Evolutionary conservation across 2,888 invertebrate genomes (phyloP).

Genomic region (Cristatella mucedo): DNA sequence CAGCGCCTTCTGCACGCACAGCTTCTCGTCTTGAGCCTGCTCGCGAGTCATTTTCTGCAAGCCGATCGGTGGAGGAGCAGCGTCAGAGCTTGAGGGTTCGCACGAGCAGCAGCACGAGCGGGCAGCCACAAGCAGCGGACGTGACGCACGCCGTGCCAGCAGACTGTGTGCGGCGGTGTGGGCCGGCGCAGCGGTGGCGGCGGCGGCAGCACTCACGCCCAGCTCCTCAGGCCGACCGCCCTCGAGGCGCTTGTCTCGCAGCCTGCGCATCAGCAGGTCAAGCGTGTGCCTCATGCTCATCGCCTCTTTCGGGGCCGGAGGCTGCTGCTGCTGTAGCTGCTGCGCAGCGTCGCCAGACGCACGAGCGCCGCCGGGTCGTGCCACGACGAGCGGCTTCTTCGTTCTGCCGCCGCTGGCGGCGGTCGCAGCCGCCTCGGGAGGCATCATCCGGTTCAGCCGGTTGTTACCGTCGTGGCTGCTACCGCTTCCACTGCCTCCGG

Average conservation of each 20-base stretch:
- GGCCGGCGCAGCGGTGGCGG: no score
- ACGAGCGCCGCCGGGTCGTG: neutral
- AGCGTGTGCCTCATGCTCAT: conserved; percentile 31
- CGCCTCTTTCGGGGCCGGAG: no score
- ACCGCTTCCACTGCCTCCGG: no score
- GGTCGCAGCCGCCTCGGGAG: no score
- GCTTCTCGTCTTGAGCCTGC: conserved; percentile 73
- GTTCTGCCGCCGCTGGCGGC: conserved; percentile 2
- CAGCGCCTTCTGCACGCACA: conserved; percentile 71
- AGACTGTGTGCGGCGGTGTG: no score
- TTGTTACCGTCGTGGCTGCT: conserved; percentile 1
- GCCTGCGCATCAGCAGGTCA: conserved; percentile 28
- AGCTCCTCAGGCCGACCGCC: conserved; percentile 48
- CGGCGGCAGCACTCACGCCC: conserved; percentile 44
- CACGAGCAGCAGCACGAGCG: no score
- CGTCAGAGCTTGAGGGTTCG: no score
- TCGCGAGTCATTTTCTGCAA: conserved; percentile 51
- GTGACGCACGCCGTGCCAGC: no score
- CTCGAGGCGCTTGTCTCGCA: conserved; percentile 49
- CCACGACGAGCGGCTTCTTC: neutral
- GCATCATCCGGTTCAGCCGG: neutral
- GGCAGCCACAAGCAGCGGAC: no score
- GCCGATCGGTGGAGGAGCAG: no score
- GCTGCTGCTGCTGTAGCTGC: conserved; percentile 13
- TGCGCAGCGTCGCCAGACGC: conserved; percentile 1